A percentile compares a stretch with the other conserved stretches of the same genome.
Conservation (phyloP, 2,113 vertebrate genomes). For the Ia io region DNA sequence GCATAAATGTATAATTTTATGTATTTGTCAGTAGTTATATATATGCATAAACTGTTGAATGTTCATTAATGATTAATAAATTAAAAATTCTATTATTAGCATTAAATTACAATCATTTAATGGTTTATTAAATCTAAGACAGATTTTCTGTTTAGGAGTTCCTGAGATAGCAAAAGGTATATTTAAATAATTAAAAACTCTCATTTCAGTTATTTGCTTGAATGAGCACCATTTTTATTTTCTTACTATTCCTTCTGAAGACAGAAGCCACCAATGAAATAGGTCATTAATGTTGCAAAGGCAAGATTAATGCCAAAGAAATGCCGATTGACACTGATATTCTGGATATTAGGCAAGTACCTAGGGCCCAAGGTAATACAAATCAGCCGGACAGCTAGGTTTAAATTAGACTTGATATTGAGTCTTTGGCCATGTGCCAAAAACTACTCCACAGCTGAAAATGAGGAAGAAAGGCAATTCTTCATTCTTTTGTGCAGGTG, state of each 20-base stretch:
- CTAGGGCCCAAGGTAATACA: not conserved
- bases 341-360: not conserved
- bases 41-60: not conserved
- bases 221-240: conserved; percentile 29
- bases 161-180: not conserved
- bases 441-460: not conserved
- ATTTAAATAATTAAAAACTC: conserved; percentile 1
- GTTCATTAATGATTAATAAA: not conserved
- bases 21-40: not conserved
- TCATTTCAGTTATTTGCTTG: not conserved
- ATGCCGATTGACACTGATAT: not conserved
- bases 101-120: not conserved
- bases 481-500: not conserved
- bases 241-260: not conserved
- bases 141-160: conserved; percentile 8
- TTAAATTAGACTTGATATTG: not conserved
- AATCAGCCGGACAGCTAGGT: not conserved
- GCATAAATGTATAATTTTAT: not conserved
- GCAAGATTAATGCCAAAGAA: not conserved
- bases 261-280: not conserved
- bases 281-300: not conserved
- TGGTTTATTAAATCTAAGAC: not conserved
- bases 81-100: not conserved
- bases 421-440: not conserved
- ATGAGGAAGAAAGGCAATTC: not conserved